Percentiles rank a stretch among this genome's conserved stretches.
Evolutionary conservation across 1,140 invertebrate genomes (phyloP).

Genomic region (Theocolax elegans): DNA sequence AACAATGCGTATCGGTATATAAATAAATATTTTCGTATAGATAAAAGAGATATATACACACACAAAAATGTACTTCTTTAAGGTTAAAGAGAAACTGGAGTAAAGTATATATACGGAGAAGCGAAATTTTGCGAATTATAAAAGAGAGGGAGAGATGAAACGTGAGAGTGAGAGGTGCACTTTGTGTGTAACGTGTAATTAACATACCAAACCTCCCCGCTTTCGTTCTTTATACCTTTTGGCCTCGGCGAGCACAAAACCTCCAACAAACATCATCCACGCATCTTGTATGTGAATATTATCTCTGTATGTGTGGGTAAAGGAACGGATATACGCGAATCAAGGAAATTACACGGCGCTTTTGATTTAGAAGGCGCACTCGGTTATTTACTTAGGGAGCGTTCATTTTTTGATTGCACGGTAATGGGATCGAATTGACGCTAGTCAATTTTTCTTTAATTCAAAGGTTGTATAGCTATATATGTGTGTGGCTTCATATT

Average conservation of each 20-base stretch:
- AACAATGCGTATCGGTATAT: no score
- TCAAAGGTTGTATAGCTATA: no score
- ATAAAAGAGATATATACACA: no score
- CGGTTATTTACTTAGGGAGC: constrained; percentile 7
- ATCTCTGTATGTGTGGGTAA: neutral
- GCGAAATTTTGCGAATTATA: constrained; percentile 26
- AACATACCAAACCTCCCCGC: constrained; percentile 64
- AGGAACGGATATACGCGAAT: neutral
- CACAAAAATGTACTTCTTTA: no score
- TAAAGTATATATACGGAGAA: constrained; percentile 6
- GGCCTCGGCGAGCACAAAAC: constrained; percentile 8
- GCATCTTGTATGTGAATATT: no score
- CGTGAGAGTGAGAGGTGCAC: constrained; percentile 48
- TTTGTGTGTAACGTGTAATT: constrained; percentile 61
- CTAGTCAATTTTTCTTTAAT: no score
- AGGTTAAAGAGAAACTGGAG: neutral
- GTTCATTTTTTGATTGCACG: constrained; percentile 21
- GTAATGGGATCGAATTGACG: neutral
- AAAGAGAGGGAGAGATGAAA: constrained; percentile 30
- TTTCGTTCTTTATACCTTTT: constrained; percentile 35
- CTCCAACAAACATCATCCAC: neutral
- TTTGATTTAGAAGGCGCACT: constrained; percentile 6
- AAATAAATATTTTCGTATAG: no score
- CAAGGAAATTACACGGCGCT: constrained; percentile 2
- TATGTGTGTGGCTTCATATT: no score